phyloP scores from a whole-genome alignment of 2,797 vertebrate genomes.

The Myotis myotis region DNA sequence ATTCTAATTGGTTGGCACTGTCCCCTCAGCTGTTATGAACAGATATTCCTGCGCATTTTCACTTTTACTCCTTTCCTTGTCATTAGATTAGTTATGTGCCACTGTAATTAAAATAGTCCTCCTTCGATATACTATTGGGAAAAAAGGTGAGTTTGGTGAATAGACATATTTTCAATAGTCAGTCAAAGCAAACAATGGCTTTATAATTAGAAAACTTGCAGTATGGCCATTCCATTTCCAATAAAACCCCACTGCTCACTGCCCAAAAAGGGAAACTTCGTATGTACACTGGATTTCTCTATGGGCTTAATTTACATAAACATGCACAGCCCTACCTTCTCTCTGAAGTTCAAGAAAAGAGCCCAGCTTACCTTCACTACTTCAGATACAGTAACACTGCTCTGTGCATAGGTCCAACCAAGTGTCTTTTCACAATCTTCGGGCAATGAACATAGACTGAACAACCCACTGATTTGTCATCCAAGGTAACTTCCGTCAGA shows the following conservation, averaged over 20 bases:
- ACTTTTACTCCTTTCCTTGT: conserved; percentile 23
- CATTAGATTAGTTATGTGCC: conserved; percentile 9
- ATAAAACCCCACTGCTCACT: not conserved
- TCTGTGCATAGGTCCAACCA: not conserved
- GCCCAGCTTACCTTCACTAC: not conserved
- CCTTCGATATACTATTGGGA: not conserved
- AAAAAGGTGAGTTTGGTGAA: conserved; percentile 41
- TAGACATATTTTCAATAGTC: conserved; percentile 22
- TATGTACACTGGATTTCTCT: not conserved
- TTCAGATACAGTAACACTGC: not conserved
- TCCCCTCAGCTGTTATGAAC: not conserved
- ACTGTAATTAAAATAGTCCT: conserved; percentile 16
- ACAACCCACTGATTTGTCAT: not conserved
- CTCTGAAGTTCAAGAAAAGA: not conserved
- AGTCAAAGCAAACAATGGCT: conserved; percentile 4
- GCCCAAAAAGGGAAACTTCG: not conserved
- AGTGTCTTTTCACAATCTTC: not conserved
- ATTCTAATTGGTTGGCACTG: not conserved
- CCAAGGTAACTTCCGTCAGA: not conserved
- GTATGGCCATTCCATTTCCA: not conserved
- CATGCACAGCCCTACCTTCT: not conserved
- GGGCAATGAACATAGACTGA: not conserved
- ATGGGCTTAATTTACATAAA: not conserved
- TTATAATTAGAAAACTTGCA: conserved; percentile 36
- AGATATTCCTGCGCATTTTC: conserved; percentile 18